Percentiles rank a stretch among this genome's conserved stretches.
phyloP scores from a whole-genome alignment of 2,797 vertebrate species.

The Sebastes steindachneri region DNA sequence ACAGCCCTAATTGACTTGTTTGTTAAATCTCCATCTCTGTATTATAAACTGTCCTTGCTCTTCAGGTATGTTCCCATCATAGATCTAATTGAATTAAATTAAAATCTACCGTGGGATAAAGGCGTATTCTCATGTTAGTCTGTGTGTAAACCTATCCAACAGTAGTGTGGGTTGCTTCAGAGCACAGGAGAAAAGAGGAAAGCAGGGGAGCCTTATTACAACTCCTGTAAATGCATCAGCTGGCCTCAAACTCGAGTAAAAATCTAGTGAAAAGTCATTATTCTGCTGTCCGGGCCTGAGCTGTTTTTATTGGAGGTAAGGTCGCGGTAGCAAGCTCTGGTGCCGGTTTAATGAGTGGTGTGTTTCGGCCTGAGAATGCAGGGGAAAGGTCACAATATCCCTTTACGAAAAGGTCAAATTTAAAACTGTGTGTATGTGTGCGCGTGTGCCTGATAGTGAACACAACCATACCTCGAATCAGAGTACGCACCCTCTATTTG shows the following conservation, averaged over 20 bases:
- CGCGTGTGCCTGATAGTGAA: background rate
- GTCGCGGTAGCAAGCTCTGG: conserved; percentile 28
- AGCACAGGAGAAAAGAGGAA: background rate
- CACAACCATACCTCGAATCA: background rate
- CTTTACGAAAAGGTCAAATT: conserved; percentile 61
- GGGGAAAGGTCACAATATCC: conserved; percentile 61
- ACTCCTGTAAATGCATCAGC: conserved; percentile 40
- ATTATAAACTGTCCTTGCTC: too few relatives aligned
- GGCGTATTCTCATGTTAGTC: background rate
- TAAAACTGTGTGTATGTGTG: conserved; percentile 21
- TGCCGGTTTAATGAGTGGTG: conserved; percentile 54
- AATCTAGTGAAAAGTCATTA: conserved; percentile 44
- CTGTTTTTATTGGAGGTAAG: conserved; percentile 59
- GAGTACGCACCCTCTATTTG: background rate
- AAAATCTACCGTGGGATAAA: background rate
- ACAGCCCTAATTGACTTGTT: background rate
- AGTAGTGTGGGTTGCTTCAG: background rate
- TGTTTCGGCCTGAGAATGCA: conserved; percentile 44
- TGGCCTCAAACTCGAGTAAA: conserved; percentile 32
- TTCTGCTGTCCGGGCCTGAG: conserved; percentile 38
- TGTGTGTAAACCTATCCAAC: background rate
- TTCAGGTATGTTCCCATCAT: background rate
- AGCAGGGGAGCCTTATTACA: background rate
- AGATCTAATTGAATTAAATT: background rate
- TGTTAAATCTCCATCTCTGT: background rate